These are phyloP conservation scores for Empidonax alnorum DNA, from an alignment of 2,113 vertebrate species.

Conservation along the genomic window DNA sequence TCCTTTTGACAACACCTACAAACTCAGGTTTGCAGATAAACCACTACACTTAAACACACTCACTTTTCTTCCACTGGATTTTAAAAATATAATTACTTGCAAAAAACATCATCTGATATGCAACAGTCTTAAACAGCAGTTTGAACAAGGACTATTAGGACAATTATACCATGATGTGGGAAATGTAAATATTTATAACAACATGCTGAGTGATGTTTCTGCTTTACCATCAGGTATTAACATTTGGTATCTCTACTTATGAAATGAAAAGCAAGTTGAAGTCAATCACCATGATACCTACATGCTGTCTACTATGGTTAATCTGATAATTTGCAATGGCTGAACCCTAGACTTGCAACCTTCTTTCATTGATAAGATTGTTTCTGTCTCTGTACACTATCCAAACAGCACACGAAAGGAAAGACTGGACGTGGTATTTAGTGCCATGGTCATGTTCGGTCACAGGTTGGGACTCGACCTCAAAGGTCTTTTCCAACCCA, in stretches of 20 bases:
- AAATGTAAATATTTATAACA: conserved; percentile 1
- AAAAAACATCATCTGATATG: background rate
- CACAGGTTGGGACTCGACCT: background rate
- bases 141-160: background rate
- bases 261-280: background rate
- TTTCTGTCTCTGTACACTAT: background rate
- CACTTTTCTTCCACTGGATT: background rate
- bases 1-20: background rate
- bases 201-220: background rate
- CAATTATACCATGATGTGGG: background rate
- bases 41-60: background rate
- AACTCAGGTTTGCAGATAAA: background rate
- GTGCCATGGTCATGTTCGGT: background rate
- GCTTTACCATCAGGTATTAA: background rate
- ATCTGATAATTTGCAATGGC: background rate
- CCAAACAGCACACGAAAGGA: background rate
- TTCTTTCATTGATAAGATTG: background rate
- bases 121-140: background rate
- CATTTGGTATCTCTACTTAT: background rate
- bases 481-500: background rate
- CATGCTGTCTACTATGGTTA: background rate
- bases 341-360: background rate
- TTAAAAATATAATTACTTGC: background rate
- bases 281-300: background rate
- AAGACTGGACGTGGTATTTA: background rate